Percentiles rank a stretch among this genome's conserved stretches.
Evolutionary conservation across 2,113 vertebrate species (phyloP).

Genomic region (Hippocampus mohnikei): DNA sequence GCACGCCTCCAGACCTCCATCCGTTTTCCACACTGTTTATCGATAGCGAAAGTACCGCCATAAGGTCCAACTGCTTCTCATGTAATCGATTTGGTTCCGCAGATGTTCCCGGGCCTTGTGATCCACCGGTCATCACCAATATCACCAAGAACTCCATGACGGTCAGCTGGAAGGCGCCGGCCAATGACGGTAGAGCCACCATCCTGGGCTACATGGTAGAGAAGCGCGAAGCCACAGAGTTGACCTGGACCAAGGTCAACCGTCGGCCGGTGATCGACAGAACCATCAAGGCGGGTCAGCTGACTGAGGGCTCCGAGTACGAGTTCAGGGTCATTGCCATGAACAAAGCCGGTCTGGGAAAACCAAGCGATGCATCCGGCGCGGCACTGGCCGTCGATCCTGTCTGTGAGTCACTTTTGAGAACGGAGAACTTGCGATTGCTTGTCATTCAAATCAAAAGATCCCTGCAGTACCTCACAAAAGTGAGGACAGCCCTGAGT

Average conservation of each 20-base stretch:
- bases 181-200: constrained; percentile 87
- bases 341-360: constrained; percentile 95
- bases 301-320: constrained; percentile 92
- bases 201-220: constrained; percentile 95
- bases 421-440: background rate
- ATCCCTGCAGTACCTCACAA: background rate
- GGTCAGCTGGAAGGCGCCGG: constrained; percentile 96
- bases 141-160: constrained; percentile 94
- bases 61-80: background rate
- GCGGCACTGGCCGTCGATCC: constrained; percentile 88
- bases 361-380: constrained; percentile 89
- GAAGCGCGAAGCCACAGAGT: constrained; percentile 88
- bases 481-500: background rate
- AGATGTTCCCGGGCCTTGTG: constrained; percentile 94
- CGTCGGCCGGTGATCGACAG: constrained; percentile 93
- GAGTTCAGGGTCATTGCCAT: constrained; percentile 93
- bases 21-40: background rate
- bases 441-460: background rate
- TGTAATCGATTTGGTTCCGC: constrained; percentile 8
- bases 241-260: constrained; percentile 93
- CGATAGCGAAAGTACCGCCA: background rate
- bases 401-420: constrained; percentile 80
- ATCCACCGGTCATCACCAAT: constrained; percentile 93
- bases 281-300: constrained; percentile 87
- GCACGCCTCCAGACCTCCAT: background rate